Conservation (phyloP, 64 coral and sea anemone species). For the Pocillopora damicornis region DNA sequence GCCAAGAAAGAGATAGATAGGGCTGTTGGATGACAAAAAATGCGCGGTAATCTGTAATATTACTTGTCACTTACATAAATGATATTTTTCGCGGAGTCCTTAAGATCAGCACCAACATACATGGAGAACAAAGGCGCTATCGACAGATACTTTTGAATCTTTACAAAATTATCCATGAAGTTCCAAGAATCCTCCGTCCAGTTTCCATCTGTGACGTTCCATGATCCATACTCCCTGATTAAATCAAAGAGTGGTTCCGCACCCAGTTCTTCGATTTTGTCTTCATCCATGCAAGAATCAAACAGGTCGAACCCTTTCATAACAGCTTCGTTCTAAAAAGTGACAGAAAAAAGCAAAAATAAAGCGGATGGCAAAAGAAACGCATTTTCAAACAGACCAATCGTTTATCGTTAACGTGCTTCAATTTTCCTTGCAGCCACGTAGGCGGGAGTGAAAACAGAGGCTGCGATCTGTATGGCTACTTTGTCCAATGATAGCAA, state of each 20-base stretch:
- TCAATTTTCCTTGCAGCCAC: too few species aligned
- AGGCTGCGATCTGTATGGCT: too few species aligned
- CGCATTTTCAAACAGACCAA: neutral
- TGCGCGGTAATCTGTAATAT: too few species aligned
- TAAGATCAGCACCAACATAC: conserved; percentile 65
- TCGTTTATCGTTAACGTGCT: too few species aligned
- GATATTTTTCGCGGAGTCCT: conserved; percentile 83
- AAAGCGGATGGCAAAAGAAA: neutral
- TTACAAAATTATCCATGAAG: conserved; percentile 71
- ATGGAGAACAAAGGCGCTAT: conserved; percentile 61
- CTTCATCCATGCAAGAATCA: conserved; percentile 83
- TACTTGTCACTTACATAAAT: conserved; percentile 66
- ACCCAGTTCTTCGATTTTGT: conserved; percentile 42
- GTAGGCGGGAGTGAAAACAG: too few species aligned
- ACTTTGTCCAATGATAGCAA: too few species aligned
- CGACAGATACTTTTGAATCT: conserved; percentile 70
- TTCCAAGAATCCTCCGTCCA: conserved; percentile 68
- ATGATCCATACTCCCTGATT: conserved; percentile 67
- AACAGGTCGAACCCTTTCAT: conserved; percentile 76
- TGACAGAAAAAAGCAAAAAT: neutral
- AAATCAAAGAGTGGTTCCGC: conserved; percentile 48
- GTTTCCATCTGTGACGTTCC: conserved; percentile 67
- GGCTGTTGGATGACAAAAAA: too few species aligned
- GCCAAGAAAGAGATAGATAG: too few species aligned
- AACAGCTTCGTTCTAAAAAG: conserved; percentile 71